These are phyloP conservation scores for Sebastes oblongus DNA, from an alignment of 2,797 vertebrate genomes.

Conservation along the genomic window DNA sequence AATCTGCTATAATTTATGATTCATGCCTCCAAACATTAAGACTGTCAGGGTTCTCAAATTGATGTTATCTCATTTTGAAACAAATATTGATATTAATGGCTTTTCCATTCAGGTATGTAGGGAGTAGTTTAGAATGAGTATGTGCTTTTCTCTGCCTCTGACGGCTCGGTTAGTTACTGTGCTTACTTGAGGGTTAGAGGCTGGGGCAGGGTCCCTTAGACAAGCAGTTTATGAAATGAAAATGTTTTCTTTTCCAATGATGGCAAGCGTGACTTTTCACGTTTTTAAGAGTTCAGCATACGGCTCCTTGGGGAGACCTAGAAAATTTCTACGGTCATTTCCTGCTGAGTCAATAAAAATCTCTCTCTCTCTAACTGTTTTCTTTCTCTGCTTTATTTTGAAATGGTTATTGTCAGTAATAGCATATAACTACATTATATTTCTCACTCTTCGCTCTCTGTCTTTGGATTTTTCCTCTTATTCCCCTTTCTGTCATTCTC, in stretches of 20 bases:
- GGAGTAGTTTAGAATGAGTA: background rate
- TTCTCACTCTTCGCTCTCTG: background rate
- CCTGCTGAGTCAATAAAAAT: slow-evolving; percentile 55
- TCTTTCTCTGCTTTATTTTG: slow-evolving; percentile 32
- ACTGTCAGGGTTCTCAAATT: background rate
- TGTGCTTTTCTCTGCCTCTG: slow-evolving; percentile 16
- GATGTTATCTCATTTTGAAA: background rate
- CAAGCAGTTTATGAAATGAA: slow-evolving; percentile 67
- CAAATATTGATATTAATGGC: background rate
- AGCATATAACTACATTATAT: background rate
- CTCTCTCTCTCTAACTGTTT: background rate
- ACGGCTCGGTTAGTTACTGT: slow-evolving; percentile 10
- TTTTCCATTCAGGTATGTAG: background rate
- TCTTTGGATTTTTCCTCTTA: slow-evolving; percentile 13
- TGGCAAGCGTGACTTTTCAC: slow-evolving; percentile 40
- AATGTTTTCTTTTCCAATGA: slow-evolving; percentile 68
- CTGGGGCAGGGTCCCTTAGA: slow-evolving; percentile 42
- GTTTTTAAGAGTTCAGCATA: slow-evolving; percentile 57
- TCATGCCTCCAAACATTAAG: background rate
- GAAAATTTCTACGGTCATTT: slow-evolving; percentile 40
- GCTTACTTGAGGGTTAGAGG: slow-evolving; percentile 44
- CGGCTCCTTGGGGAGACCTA: slow-evolving; percentile 39
- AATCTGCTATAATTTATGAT: background rate
- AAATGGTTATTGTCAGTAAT: slow-evolving; percentile 19
- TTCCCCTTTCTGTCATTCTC: background rate